phyloP scores from a whole-genome alignment of 1,140 invertebrate species.

The Drosophila virilis region DNA sequence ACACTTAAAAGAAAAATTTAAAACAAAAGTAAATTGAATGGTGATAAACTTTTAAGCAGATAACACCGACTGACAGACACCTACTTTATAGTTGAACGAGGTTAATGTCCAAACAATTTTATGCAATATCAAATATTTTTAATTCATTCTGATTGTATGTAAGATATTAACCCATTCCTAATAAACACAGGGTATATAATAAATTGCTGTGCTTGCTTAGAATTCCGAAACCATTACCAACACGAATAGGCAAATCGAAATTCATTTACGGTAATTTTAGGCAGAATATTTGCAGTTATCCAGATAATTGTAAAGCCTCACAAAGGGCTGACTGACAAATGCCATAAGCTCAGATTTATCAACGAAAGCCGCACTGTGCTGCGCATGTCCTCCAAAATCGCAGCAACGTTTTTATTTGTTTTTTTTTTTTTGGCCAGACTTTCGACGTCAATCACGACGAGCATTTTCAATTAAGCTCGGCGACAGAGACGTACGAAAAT shows the following conservation, averaged over 20 bases:
- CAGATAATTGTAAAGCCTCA: neutral
- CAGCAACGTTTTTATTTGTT: neutral
- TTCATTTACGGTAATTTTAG: neutral
- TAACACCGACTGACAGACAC: no score
- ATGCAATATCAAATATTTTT: no score
- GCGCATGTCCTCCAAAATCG: neutral
- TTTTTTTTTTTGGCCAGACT: neutral
- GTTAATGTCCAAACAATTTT: no score
- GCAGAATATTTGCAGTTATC: neutral
- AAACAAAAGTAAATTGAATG: neutral
- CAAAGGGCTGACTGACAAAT: neutral
- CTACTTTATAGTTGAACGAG: no score
- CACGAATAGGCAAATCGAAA: conserved; percentile 37
- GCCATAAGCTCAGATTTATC: conserved; percentile 5
- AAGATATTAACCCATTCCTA: no score
- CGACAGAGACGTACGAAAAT: conserved; percentile 2
- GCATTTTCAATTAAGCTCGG: conserved; percentile 37
- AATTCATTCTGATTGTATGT: no score
- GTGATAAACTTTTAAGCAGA: no score
- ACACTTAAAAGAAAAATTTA: neutral
- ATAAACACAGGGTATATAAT: no score
- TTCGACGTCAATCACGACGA: conserved; percentile 48
- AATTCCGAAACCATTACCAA: neutral
- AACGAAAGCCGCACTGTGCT: neutral
- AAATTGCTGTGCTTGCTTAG: no score